phyloP scores from a whole-genome alignment of 2,113 vertebrate genomes.

The Beaufortia kweichowensis region DNA sequence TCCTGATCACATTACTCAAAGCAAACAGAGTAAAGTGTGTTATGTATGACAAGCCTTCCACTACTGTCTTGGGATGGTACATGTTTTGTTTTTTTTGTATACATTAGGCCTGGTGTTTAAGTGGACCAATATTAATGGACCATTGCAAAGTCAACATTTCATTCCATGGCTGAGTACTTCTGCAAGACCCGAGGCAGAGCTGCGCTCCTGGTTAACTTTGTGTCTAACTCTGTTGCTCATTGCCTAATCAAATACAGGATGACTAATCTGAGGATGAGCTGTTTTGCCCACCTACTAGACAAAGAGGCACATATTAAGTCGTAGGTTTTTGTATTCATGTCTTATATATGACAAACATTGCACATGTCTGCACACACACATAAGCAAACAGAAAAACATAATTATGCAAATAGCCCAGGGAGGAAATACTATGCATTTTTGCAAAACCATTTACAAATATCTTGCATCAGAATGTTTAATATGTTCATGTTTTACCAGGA shows the following conservation, averaged over 20 bases:
- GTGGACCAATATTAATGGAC: conserved; percentile 70
- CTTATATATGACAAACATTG: not conserved
- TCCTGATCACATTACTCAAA: conserved; percentile 6
- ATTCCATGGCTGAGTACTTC: conserved; percentile 72
- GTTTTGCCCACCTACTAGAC: conserved; percentile 64
- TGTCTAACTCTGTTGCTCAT: conserved; percentile 51
- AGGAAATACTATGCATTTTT: not conserved
- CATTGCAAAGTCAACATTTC: conserved; percentile 71
- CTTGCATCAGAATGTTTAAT: not conserved
- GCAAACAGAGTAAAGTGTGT: not conserved
- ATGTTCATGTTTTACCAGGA: not conserved
- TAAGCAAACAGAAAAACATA: not conserved
- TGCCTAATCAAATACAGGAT: conserved; percentile 59
- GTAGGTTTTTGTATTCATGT: not conserved
- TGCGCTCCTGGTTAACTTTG: conserved; percentile 65
- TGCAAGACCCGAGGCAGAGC: conserved; percentile 67
- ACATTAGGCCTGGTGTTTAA: conserved; percentile 56
- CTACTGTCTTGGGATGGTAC: conserved; percentile 9
- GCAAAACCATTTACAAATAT: not conserved
- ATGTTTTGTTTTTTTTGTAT: conserved; percentile 47
- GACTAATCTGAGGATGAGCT: conserved; percentile 72
- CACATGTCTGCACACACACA: not conserved
- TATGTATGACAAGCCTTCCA: not conserved
- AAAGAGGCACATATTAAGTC: conserved; percentile 21
- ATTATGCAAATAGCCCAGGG: not conserved